Percentiles rank a stretch among this genome's conserved stretches.
phyloP scores from a whole-genome alignment of 2,888 invertebrate genomes.

The Incurvaria masculella region DNA sequence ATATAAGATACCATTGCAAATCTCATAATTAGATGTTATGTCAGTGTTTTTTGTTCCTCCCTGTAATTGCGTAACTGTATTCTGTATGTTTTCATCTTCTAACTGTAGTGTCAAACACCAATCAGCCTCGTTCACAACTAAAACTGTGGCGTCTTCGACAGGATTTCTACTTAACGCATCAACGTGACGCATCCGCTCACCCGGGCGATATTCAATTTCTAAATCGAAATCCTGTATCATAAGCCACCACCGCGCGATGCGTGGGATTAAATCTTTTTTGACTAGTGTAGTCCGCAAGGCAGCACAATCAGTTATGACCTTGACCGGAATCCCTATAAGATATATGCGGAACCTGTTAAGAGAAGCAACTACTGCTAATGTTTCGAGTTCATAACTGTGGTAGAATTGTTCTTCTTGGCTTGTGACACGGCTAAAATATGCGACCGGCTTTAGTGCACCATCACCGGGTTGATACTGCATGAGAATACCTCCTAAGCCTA shows the following conservation, averaged over 20 bases:
- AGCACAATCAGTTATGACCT: slow-evolving; percentile 9
- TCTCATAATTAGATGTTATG: too few relatives aligned
- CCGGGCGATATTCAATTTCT: slow-evolving; percentile 17
- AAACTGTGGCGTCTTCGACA: too few relatives aligned
- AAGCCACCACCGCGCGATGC: slow-evolving; percentile 21
- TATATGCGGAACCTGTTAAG: slow-evolving; percentile 16
- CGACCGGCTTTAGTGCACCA: slow-evolving; percentile 17
- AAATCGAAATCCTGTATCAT: slow-evolving; percentile 18
- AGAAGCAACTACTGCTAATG: slow-evolving; percentile 16
- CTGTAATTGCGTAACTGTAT: too few relatives aligned
- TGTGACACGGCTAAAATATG: slow-evolving; percentile 18
- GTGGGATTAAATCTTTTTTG: slow-evolving; percentile 16
- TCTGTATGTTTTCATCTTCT: too few relatives aligned
- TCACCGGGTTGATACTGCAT: slow-evolving; percentile 17
- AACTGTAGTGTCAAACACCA: too few relatives aligned
- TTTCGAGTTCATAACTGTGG: slow-evolving; percentile 22
- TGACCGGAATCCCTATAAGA: slow-evolving; percentile 16
- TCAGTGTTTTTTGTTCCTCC: too few relatives aligned
- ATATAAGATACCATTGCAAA: too few relatives aligned
- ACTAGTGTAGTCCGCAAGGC: slow-evolving; percentile 10
- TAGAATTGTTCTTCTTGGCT: slow-evolving; percentile 14
- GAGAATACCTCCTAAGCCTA: slow-evolving; percentile 18
- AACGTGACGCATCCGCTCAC: slow-evolving; percentile 18
- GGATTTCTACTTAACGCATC: slow-evolving; percentile 23
- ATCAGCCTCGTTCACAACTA: too few relatives aligned